These are phyloP conservation scores for Neotoma lepida DNA, from an alignment of 2,113 vertebrate species.

Conservation along the genomic window DNA sequence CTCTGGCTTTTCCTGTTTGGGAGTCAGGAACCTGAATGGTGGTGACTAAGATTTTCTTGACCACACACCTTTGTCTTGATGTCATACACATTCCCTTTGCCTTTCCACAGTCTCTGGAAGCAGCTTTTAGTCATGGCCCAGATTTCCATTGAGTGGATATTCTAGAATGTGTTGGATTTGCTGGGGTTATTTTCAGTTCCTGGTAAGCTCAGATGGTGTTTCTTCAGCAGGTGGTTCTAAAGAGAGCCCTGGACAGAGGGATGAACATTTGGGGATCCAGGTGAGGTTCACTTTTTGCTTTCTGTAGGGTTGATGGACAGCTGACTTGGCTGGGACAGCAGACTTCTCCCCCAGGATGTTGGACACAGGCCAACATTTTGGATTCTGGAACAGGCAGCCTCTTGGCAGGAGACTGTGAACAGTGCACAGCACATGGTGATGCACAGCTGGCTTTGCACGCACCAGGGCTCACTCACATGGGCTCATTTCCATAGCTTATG, in stretches of 20 bases:
- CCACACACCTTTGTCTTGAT: accelerated
- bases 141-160: accelerated
- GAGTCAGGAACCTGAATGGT: background rate
- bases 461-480: accelerated
- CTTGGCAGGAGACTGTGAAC: background rate
- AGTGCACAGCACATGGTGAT: too few species aligned
- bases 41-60: background rate
- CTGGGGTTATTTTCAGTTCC: background rate
- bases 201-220: background rate
- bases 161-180: background rate
- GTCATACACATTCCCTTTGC: accelerated
- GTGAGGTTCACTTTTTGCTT: background rate
- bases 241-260: background rate
- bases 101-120: background rate
- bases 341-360: accelerated
- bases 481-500: accelerated
- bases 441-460: background rate
- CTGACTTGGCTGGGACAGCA: background rate
- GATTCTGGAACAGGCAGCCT: background rate
- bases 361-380: accelerated
- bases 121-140: background rate
- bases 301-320: background rate
- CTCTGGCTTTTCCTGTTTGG: background rate
- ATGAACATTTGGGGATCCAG: background rate
- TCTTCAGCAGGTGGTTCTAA: background rate